Evolutionary conservation across 1,140 invertebrate genomes (phyloP), one percentile per base, ranked within the genome.

Genomic region (Brachionus angularis): DNA sequence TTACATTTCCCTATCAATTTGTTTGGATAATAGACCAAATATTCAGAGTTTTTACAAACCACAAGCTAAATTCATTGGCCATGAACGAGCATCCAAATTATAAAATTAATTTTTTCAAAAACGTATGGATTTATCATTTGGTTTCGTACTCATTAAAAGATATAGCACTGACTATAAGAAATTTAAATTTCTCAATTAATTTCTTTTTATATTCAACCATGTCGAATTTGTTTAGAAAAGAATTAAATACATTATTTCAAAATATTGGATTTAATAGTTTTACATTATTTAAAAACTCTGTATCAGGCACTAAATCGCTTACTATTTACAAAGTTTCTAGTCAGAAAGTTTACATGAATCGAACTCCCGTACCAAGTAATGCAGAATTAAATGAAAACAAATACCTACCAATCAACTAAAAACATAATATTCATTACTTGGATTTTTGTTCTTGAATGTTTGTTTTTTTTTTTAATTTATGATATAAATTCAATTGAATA

Each of bases 201-300:
- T 67, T 67, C 36, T 67, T 67, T 47, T 47, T 67, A 33, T 67
- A 67, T 27, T 67, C 62, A 27, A 67, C 62, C 8, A 67, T 67
- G 42, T 67, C 62, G 4, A 67, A 50, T 67, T 36, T 67, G 18
- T 67, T 67, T 67, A n/a, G 62, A 8, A 67, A 67, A 67, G 42
- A 67, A 25, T 27, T 67, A 2, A 67, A 67, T 50, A 34, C 14
- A 18, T 36, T 67, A 31, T 50, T 67, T 29, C 62, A 67, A 50
- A 29, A 16, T 29, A 50, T 67, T 16, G 62, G 62, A 46, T 67
- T 67, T 27, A 29, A 67, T 14, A 47, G 29, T 50, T 67, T 67
- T 47, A 67, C 18, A 47, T 67, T 50, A 16, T 67, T 67, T 34
- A 46, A 25, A 47, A 46, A 47, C 14, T 47, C 42, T 16, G n/a